A percentile compares a stretch with the other conserved stretches of the same genome.
Conservation (phyloP, 2,113 vertebrate genomes). For the Ranitomeya variabilis region DNA sequence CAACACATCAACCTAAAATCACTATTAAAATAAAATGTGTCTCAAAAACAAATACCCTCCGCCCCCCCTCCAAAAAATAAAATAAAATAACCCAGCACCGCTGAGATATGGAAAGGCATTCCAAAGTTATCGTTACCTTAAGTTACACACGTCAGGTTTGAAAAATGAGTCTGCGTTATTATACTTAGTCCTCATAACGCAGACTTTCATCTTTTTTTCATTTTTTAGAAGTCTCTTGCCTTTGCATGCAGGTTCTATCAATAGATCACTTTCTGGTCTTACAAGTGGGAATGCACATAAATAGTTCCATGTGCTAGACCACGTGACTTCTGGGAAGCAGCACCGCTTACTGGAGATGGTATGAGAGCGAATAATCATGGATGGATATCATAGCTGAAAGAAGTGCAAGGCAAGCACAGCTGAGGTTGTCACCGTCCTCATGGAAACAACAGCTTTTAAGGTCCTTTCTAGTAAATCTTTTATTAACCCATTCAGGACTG, state of each 20-base stretch:
- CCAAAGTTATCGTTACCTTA: too few species aligned
- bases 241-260: neutral
- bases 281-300: conserved; percentile 40
- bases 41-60: too few species aligned
- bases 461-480: neutral
- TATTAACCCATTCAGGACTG: neutral
- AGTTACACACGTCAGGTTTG: too few species aligned
- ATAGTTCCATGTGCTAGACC: conserved; percentile 45
- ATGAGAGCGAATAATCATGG: conserved; percentile 43
- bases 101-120: too few species aligned
- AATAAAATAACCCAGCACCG: too few species aligned
- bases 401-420: neutral
- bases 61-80: too few species aligned
- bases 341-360: conserved; percentile 32
- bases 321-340: conserved; percentile 44
- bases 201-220: neutral
- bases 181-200: too few species aligned
- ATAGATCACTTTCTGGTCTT: neutral
- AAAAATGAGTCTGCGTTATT: too few species aligned
- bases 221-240: neutral
- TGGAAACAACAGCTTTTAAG: neutral
- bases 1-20: too few species aligned
- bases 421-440: neutral
- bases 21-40: too few species aligned
- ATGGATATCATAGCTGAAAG: conserved; percentile 24